Conservation (phyloP, 2,888 invertebrate species). For the Pristionchus maxplancki region DNA sequence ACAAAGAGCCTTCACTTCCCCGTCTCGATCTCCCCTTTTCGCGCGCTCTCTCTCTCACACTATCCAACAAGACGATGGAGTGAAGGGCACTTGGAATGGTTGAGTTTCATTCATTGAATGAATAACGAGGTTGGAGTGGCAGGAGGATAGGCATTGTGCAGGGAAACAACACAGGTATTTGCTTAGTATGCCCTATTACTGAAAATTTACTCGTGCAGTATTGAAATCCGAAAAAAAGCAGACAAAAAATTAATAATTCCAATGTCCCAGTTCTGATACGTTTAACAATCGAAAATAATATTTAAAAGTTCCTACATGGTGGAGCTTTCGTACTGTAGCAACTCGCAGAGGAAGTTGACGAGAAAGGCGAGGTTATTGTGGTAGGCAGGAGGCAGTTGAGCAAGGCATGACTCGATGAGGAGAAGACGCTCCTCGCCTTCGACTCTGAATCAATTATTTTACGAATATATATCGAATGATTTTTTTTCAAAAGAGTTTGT, state of each 20-base stretch:
- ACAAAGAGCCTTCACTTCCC: not conserved
- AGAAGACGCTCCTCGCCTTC: constrained; percentile 63
- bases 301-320: constrained; percentile 59
- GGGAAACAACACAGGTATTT: too few relatives aligned
- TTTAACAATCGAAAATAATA: too few relatives aligned
- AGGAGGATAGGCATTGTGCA: too few relatives aligned
- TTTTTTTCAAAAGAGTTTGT: not conserved
- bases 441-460: constrained; percentile 47
- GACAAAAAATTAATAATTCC: too few relatives aligned
- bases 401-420: constrained; percentile 57
- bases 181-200: too few relatives aligned
- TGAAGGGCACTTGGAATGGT: too few relatives aligned
- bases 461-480: not conserved
- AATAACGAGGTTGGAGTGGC: too few relatives aligned
- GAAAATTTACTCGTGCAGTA: too few relatives aligned
- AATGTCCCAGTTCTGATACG: too few relatives aligned
- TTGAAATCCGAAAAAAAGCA: too few relatives aligned
- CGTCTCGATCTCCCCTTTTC: not conserved
- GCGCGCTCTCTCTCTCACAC: too few relatives aligned
- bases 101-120: too few relatives aligned
- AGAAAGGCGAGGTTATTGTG: constrained; percentile 81
- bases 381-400: constrained; percentile 61
- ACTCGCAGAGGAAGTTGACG: constrained; percentile 90
- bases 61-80: not conserved
- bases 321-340: constrained; percentile 82